Conservation (phyloP, 2,797 vertebrate genomes). For the Orientallactaga sibirica region DNA sequence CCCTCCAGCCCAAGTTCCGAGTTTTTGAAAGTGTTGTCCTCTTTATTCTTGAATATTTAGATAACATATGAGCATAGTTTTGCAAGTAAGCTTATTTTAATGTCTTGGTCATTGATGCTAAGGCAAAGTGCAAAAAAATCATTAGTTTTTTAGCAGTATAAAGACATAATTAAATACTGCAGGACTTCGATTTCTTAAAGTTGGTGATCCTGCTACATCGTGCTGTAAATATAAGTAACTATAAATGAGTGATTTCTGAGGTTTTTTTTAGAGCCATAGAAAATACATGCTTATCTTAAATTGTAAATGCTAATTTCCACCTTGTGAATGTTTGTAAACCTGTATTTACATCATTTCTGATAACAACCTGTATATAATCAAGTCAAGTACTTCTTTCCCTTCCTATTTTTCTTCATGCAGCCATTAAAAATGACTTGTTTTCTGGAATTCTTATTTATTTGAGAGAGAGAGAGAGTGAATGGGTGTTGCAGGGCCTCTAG, state of each 20-base stretch:
- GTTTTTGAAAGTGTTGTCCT: not conserved
- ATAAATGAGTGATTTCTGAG: slow-evolving; percentile 8
- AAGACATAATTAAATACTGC: slow-evolving; percentile 14
- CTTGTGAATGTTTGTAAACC: slow-evolving; percentile 34
- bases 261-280: slow-evolving; percentile 32
- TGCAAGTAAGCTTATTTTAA: slow-evolving; percentile 32
- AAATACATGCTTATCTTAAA: not conserved
- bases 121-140: slow-evolving; percentile 4
- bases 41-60: slow-evolving; percentile 33
- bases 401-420: not conserved
- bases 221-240: slow-evolving; percentile 18
- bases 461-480: too few relatives aligned
- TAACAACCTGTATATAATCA: not conserved
- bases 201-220: not conserved
- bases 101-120: not conserved
- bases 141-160: slow-evolving; percentile 22
- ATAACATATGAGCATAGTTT: slow-evolving; percentile 21
- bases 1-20: too few relatives aligned
- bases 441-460: not conserved
- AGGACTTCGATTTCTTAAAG: not conserved
- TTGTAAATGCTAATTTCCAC: slow-evolving; percentile 4
- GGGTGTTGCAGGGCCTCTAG: too few relatives aligned
- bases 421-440: not conserved
- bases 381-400: not conserved
- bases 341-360: not conserved